phyloP scores from a whole-genome alignment of 2,113 vertebrate genomes.

The Hypocryptadius cinnamomeus region DNA sequence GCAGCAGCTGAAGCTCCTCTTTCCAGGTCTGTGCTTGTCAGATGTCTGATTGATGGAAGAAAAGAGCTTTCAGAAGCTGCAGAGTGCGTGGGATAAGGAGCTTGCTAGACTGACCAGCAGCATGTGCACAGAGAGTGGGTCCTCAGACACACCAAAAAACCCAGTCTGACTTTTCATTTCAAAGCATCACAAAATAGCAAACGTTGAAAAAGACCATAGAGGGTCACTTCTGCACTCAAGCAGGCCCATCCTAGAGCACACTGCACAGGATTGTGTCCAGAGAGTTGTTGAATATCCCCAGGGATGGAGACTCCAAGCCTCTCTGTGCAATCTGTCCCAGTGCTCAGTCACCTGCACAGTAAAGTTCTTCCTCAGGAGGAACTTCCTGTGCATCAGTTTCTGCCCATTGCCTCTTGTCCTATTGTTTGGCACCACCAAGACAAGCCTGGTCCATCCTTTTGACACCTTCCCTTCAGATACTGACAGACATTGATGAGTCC shows the following conservation, averaged over 20 bases:
- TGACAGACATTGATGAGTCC: background rate
- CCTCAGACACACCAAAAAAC: background rate
- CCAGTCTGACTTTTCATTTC: background rate
- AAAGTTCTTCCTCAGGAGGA: background rate
- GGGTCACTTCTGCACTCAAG: background rate
- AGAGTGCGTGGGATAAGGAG: background rate
- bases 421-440: background rate
- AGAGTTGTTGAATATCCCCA: too few relatives aligned
- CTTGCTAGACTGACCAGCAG: background rate
- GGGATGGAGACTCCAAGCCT: fast-evolving
- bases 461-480: background rate
- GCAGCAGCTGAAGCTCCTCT: background rate
- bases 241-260: background rate
- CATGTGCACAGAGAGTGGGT: background rate
- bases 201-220: background rate
- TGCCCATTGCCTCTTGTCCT: background rate
- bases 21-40: background rate
- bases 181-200: background rate
- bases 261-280: background rate
- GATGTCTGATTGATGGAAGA: background rate
- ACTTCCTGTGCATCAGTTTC: background rate
- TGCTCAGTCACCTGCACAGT: background rate
- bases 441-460: background rate
- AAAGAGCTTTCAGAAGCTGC: background rate
- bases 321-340: background rate